These are phyloP conservation scores for Calephelis perditalis DNA, from an alignment of 2,888 invertebrate species.

Conservation along the genomic window DNA sequence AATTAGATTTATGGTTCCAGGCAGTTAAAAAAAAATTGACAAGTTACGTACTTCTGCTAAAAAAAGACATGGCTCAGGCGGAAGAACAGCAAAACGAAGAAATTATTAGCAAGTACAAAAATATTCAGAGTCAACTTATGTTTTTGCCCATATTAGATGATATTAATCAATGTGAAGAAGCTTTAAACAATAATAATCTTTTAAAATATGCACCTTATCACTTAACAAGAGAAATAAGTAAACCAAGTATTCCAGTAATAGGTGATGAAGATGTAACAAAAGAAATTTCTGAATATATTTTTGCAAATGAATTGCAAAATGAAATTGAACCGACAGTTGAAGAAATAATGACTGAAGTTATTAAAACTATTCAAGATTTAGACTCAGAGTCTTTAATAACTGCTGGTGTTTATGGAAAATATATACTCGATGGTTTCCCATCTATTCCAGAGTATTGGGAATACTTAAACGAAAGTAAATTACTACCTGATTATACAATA, in stretches of 20 bases:
- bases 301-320: conserved; percentile 56
- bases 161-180: conserved; percentile 40
- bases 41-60: conserved; percentile 41
- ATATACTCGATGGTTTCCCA: conserved; percentile 80
- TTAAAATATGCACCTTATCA: conserved; percentile 55
- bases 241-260: conserved; percentile 55
- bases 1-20: conserved; percentile 57
- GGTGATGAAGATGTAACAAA: conserved; percentile 66
- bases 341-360: conserved; percentile 61
- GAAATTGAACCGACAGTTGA: conserved; percentile 57
- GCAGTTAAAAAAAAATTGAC: conserved; percentile 34
- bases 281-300: conserved; percentile 53
- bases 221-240: conserved; percentile 38
- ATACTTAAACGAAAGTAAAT: conserved; percentile 54
- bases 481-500: conserved; percentile 76
- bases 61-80: conserved; percentile 24
- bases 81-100: conserved; percentile 24
- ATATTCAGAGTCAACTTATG: conserved; percentile 34
- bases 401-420: conserved; percentile 64
- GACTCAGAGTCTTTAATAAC: conserved; percentile 46
- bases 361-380: conserved; percentile 46
- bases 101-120: conserved; percentile 33
- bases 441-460: conserved; percentile 68
- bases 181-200: conserved; percentile 35
- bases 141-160: conserved; percentile 51